Evolutionary conservation across 2,113 vertebrate species (phyloP).

Genomic region (Brevimyrus niger): DNA sequence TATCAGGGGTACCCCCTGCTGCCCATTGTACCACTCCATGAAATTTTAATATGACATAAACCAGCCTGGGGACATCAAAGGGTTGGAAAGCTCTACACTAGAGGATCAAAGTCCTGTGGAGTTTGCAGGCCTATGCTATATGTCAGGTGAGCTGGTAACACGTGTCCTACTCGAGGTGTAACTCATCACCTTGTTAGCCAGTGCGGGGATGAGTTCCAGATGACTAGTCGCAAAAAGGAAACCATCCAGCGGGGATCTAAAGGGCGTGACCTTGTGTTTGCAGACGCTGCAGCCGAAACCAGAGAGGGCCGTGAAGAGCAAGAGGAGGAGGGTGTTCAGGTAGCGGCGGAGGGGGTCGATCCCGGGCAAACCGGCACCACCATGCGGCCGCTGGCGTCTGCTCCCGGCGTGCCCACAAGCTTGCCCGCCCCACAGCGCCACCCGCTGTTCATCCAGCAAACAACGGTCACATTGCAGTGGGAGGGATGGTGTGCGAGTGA

Average conservation of each 20-base stretch:
- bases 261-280: background rate
- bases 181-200: background rate
- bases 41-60: background rate
- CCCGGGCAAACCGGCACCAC: background rate
- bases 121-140: background rate
- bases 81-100: background rate
- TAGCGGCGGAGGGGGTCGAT: constrained; percentile 29
- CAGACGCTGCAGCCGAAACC: constrained; percentile 58
- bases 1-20: background rate
- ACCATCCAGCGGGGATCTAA: background rate
- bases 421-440: no score
- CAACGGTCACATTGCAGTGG: background rate
- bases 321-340: constrained; percentile 60
- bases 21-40: background rate
- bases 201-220: background rate
- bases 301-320: constrained; percentile 54
- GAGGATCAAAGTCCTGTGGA: background rate
- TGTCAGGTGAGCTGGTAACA: background rate
- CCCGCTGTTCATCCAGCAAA: background rate
- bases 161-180: background rate
- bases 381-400: background rate
- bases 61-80: background rate
- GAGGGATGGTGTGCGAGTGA: background rate
- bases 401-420: background rate
- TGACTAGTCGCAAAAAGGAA: background rate